Evolutionary conservation across 2,113 vertebrate genomes (phyloP), one percentile per base, ranked within the genome.

Genomic region (Embiotoca jacksoni): DNA sequence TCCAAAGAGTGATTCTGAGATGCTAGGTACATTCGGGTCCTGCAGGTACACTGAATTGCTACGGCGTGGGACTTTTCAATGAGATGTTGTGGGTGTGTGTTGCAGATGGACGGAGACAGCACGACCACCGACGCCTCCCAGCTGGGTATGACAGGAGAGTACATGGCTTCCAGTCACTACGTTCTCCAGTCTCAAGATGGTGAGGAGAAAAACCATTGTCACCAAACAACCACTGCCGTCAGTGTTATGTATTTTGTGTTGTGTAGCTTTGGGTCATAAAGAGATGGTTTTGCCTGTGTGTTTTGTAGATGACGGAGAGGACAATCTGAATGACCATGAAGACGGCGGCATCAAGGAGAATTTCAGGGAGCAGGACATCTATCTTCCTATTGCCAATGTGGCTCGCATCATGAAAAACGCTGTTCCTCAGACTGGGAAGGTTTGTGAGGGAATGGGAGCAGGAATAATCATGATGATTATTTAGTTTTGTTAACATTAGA

Each of bases 371-470:
- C 98, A 99, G 94, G 98, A 99, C 89, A 99, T 99, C 66, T 99
- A 99, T 61, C 97, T 99, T 80, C 98, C 98, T 15, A 99, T 99
- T 49, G 98, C 98, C 81, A 99, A 99, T 9, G 98, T 99, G 85
- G 98, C 98, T 30, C 96, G 98, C 78, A 99, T 99, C 95, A 99
- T 99, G 98, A 99, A 99, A 92, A 99, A 98, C 30, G 97, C 97
- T 44, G 97, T 99, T 86, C 98, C 98, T 11, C 96, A 97, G 82
- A 98, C 98, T 9, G 98, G 98, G 92, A 99, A 99, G 97, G 98
- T 99, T 3, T 56, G 86, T 70, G 35, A 36, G 4, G 30, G 33
- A 11, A 6, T 4, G 16, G 39, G 3, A 47, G 14, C 15, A 47
- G 23, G n/a, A 37, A 32, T 7, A 41, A 41, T 7, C 8, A 44